Evolutionary conservation across 2,888 invertebrate genomes (phyloP), one percentile per base, ranked within the genome.

Genomic region (Dioctria rufipes): DNA sequence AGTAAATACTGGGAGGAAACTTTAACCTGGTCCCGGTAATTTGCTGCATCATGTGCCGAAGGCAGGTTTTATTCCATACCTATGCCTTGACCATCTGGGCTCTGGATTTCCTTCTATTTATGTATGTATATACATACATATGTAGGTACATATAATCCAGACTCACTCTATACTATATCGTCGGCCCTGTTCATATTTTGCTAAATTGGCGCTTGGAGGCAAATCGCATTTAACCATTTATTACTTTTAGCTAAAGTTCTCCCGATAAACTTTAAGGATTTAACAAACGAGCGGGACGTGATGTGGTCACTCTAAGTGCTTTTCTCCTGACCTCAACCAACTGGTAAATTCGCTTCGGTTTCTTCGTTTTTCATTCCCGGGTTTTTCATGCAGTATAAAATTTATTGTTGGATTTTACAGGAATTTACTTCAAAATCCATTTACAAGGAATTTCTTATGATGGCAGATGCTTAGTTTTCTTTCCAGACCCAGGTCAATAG

Each of bases 231-330:
- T 49, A 43, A 78, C 63, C 73, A 71, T 81, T 79, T 58, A 39
- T 61, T 81, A 61, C 66, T 60, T 73, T 51, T 42, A 75, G 73
- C 75, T 66, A 79, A 66, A 79, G 54, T 79, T 73, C 66, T 66
- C 25, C 81, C 78, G 81, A 81, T 81, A 81, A 81, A 75, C 81
- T 81, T 75, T 75, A 63, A 49, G 67, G 54, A 78, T 66, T 75
- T 81, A 79, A 81, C 65, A 80, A 79, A 81, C 60, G 81, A 80
- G 65, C 75, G 58, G 78, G 40, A 81, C 81, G 81, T 81, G 81
- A 79, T 71, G 73, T 75, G 80, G 81, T 77, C 61, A 78, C 63
- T 77, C 37, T 61, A 63, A 69, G 60, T 66, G 60, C 66, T 80
- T 77, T 65, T 25, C 25, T 25, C 60, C 54, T 80, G 66, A 78